These are phyloP conservation scores for Bembecia ichneumoniformis DNA, from an alignment of 2,888 invertebrate species.

Conservation along the genomic window DNA sequence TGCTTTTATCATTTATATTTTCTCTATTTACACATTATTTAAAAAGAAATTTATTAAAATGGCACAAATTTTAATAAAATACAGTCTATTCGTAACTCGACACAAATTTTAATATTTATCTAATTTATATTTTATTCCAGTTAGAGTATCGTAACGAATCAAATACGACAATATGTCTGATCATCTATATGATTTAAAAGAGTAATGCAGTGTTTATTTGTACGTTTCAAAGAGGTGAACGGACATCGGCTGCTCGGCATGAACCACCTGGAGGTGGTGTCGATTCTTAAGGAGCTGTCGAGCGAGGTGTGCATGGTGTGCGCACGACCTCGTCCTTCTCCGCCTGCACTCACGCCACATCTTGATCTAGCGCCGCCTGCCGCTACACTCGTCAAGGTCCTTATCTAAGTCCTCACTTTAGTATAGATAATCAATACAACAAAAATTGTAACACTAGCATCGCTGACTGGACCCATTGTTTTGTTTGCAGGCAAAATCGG, in stretches of 20 bases:
- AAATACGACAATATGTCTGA: too few species aligned
- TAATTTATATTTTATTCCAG: too few species aligned
- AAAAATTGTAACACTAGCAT: too few species aligned
- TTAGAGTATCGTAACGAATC: too few species aligned
- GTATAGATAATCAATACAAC: too few species aligned
- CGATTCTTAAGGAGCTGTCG: slow-evolving; percentile 92
- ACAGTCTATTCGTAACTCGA: too few species aligned
- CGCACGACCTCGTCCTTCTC: slow-evolving; percentile 72
- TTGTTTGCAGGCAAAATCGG: slow-evolving; percentile 83
- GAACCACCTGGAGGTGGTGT: slow-evolving; percentile 95
- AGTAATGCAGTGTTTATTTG: neutral
- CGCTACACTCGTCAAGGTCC: slow-evolving; percentile 56
- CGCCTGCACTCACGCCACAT: slow-evolving; percentile 28
- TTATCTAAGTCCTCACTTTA: neutral
- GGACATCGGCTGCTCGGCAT: slow-evolving; percentile 89
- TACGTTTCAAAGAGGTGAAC: slow-evolving; percentile 79
- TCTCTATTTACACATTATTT: too few species aligned
- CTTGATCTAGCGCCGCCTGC: slow-evolving; percentile 50
- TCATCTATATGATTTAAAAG: too few species aligned
- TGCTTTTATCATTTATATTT: too few species aligned
- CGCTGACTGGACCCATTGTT: neutral
- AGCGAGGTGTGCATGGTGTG: slow-evolving; percentile 93
- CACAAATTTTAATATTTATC: too few species aligned
- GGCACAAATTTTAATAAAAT: too few species aligned
- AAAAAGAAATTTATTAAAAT: too few species aligned